Evolutionary conservation across 2,888 invertebrate species (phyloP), one percentile per base, ranked within the genome.

Genomic region (Limnephilus lunatus): DNA sequence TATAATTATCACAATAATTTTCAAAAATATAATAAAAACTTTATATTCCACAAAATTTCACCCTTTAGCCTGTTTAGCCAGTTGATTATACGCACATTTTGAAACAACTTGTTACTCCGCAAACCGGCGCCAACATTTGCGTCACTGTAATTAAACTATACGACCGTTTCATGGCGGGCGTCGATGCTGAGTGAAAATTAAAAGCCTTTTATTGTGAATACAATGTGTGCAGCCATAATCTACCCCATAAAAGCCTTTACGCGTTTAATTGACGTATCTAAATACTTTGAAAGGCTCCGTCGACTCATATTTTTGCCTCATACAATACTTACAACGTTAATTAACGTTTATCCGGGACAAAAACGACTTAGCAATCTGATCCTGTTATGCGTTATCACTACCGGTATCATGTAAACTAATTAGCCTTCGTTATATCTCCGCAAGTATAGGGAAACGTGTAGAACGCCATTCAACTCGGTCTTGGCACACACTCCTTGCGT

Each of bases 131-230:
- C 86, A 44, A n/a, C 86, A n/a, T 44, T 30, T n/a, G 30, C 86
- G 44, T 44, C 85, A 30, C 44, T 44, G 86, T 44, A 86, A 86
- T 86, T 86, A 86, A 86, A 44, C 86, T 86, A 86, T 86, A 86
- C 86, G 86, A 48, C 44, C 86, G 30, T 30, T 86, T 86, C 44
- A 39, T 44, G 86, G 86, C 86, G 14, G 86, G 44, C 86, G 39
- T 86, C 44, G 25, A 86, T 44, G 86, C 86, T 86, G 44, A 86
- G 86, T 86, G 86, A 86, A 86, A 86, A 86, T 86, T 86, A 86
- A 83, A 44, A 86, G 30, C 86, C 15, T 86, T 86, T 86, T 48
- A 86, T 86, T 86, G n/a, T 48, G 25, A 44, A 48, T 86, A 86
- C 25, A 44, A 86, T 48, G 86, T 86, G 86, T 44, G 86, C 44